Evolutionary conservation across 1,140 invertebrate species (phyloP), one percentile per base, ranked within the genome.

Genomic region (Geopemphigus sp.): DNA sequence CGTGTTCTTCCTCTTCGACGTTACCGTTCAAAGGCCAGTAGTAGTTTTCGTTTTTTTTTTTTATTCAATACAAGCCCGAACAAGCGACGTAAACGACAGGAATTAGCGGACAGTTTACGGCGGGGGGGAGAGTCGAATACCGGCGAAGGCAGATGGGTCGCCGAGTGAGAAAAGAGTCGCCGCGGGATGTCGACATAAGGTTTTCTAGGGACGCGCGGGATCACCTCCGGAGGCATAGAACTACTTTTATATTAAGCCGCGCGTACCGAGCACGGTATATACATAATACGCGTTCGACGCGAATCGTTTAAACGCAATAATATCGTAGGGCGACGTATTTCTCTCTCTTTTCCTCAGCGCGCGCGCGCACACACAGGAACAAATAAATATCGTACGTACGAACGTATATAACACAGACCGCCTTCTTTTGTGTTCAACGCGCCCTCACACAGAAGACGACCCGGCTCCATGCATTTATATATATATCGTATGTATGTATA

Each of bases 261-360:
- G 24, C 24, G 15, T 15, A 6, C 14, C 24, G 14, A 14, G 5
- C 8, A 26, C 17, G 26, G 6, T 24, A 24, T 57, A n/a, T n/a
- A n/a, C n/a, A 29, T 15, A 6, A 24, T 17, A 10, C 12, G 5
- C 17, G 2, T 5, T 74, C n/a, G 54, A 39, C 32, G 56, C 53
- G n/a, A 76, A 76, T 59, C 56, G 56, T 76, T 74, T 74, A 74
- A 74, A 57, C 12, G 17, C n/a, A 22, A 61, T 61, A 14, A 57
- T 74, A 57, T 57, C 22, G 4, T 61, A 17, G 5, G 15, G 47
- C n/a, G 3, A 22, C 19, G 70, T 73, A 56, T 57, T 56, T 10
- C 29, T 56, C n/a, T n/a, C n/a, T n/a, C n/a, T n/a, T n/a, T n/a
- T n/a, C n/a, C n/a, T n/a, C n/a, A n/a, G n/a, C n/a, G 32, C 72